Evolutionary conservation across 2,797 vertebrate genomes (phyloP), one percentile per base, ranked within the genome.

Genomic region (Limnodromus scolopaceus): DNA sequence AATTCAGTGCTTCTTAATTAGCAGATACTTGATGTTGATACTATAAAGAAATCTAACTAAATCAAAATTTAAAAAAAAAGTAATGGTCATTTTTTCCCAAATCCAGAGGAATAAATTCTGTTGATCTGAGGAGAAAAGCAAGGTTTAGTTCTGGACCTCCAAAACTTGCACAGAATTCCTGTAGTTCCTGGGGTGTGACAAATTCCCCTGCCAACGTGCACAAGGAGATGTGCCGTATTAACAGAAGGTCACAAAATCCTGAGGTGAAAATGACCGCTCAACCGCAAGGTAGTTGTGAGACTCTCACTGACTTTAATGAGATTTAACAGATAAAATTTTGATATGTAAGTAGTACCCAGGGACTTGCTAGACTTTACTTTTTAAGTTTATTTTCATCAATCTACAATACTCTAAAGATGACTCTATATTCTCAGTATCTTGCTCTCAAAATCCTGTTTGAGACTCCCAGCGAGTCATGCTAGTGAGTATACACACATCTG

Each of bases 401-500:
- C 24, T 58, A 49, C 49, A 25, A 2, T 23, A 43, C 4, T 27
- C 32, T 49, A 25, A 82, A 65, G 34, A 69, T 16, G 46, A 24
- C 16, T n/a, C 1, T 3, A n/a, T 3, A 14, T 22, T 81, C 43
- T 65, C 48, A 45, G 3, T 22, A 38, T 20, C 39, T 36, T 60
- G 48, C 22, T 65, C n/a, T 51, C 43, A 64, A 55, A 32, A 76
- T 15, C 23, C 55, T 43, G 13, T 3, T 38, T 10, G 41, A 54
- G 43, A 27, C 41, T 36, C 38, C 12, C 3, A 24, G 30, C 0
- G 0, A 54, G 45, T 18, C 30, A 9, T 4, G 16, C 17, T 18
- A 28, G 15, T 2, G 20, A 39, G 10, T 9, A 43, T 4, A 83
- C 11, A 9, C 2, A 5, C 1, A 16, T 7, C 17, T 6, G 3